Conservation (phyloP, 2,888 invertebrate species). For the Platycnemis pennipes region DNA sequence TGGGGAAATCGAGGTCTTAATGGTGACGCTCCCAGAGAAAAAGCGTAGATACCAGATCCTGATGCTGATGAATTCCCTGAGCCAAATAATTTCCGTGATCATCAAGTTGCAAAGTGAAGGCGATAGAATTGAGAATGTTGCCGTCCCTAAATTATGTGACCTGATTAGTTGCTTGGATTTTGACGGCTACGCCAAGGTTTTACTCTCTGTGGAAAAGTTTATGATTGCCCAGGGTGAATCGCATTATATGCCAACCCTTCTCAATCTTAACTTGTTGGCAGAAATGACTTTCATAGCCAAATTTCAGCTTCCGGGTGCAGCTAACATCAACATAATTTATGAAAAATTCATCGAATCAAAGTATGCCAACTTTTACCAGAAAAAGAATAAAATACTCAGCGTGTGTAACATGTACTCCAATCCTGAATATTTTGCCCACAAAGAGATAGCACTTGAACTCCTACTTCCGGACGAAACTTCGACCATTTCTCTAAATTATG, state of each 20-base stretch:
- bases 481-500: background rate
- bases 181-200: background rate
- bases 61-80: background rate
- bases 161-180: background rate
- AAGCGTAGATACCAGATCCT: background rate
- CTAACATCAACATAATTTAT: background rate
- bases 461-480: slow-evolving; percentile 15
- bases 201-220: background rate
- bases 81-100: slow-evolving; percentile 11
- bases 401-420: background rate
- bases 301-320: background rate
- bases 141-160: background rate
- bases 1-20: background rate
- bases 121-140: background rate
- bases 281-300: background rate
- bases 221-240: background rate
- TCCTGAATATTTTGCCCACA: slow-evolving; percentile 33
- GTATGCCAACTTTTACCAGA: background rate
- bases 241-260: background rate
- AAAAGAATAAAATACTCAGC: background rate
- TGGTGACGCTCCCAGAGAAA: background rate
- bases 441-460: slow-evolving; percentile 6
- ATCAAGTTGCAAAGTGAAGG: background rate
- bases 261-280: background rate
- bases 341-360: slow-evolving; percentile 38